Evolutionary conservation across 2,113 vertebrate genomes (phyloP).

Genomic region (Macquaria ambigua): DNA sequence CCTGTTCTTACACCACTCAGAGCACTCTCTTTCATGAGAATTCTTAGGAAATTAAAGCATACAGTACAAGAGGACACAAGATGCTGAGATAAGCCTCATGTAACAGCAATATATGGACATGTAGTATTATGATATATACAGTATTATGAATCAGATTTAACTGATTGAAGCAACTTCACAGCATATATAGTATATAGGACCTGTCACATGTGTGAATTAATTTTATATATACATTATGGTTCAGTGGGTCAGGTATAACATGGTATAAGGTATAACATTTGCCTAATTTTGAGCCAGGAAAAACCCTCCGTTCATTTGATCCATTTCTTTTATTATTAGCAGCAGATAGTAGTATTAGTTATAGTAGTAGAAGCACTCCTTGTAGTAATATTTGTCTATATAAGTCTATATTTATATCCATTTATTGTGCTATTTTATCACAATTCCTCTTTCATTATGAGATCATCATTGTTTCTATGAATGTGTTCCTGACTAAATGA

Average conservation of each 20-base stretch:
- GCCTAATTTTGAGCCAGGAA: neutral
- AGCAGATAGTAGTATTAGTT: neutral
- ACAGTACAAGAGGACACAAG: neutral
- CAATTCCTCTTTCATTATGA: constrained; percentile 3
- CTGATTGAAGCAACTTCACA: neutral
- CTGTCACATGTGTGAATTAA: neutral
- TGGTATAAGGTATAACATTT: neutral
- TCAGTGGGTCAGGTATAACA: constrained; percentile 2
- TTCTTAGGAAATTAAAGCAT: constrained; percentile 2
- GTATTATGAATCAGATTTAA: neutral
- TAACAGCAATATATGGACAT: neutral
- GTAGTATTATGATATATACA: neutral
- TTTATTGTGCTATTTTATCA: neutral
- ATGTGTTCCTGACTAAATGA: constrained; percentile 41
- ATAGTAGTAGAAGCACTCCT: neutral
- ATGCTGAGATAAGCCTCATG: constrained; percentile 11
- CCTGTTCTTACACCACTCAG: constrained; percentile 49
- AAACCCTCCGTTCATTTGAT: neutral
- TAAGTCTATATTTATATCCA: constrained; percentile 4
- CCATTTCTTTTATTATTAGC: neutral
- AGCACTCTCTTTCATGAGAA: constrained; percentile 29
- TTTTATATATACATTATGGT: neutral
- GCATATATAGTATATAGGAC: neutral
- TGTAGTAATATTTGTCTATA: neutral
- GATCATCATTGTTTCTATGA: constrained; percentile 22